Evolutionary conservation across 1,140 invertebrate species (phyloP), one percentile per base, ranked within the genome.

Genomic region (Chionoecetes opilio): DNA sequence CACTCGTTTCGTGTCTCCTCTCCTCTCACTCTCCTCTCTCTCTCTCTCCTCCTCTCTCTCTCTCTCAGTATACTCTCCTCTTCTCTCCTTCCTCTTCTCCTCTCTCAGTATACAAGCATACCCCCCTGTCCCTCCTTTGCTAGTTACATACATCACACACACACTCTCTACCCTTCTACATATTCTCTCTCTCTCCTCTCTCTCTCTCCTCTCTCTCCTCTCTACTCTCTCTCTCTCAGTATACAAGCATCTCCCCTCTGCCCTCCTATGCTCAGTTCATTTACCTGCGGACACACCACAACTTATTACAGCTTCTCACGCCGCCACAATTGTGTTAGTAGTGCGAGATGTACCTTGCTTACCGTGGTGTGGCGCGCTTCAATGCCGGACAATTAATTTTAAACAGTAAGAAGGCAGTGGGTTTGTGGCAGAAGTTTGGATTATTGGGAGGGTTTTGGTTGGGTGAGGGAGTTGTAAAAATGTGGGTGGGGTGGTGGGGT

Each of bases 391-490:
- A 94, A 90, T 86, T 94, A 94, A 94, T 94, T 94, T 94, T 94
- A 94, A 94, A 94, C 88, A 89, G 93, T 94, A 94, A 94, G 93
- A 94, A 94, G 93, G 93, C 86, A 38, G 86, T 37, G 93, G 89
- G 87, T 94, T 94, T 94, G 93, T 90, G 93, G 93, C 82, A 87
- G 46, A 38, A 63, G 93, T 87, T 89, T 94, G 86, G 63, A 94
- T 93, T 93, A 93, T 38, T 85, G 41, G n/a, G 41, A 31, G 63
- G 38, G 63, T 92, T 82, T 9, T 38, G 38, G 6, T 29, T 35
- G 21, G 41, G 41, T 46, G 41, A 46, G 5, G 41, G 14, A 8
- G 41, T 5, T 46, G 41, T 46, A 46, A 14, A 8, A 14, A 14
- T 46, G 41, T 8, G 5, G 41, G 41, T 46, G 41, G 5, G 5